These are phyloP conservation scores for Thysanoteuthis rhombus DNA, from an alignment of 2,888 invertebrate species.

Conservation along the genomic window DNA sequence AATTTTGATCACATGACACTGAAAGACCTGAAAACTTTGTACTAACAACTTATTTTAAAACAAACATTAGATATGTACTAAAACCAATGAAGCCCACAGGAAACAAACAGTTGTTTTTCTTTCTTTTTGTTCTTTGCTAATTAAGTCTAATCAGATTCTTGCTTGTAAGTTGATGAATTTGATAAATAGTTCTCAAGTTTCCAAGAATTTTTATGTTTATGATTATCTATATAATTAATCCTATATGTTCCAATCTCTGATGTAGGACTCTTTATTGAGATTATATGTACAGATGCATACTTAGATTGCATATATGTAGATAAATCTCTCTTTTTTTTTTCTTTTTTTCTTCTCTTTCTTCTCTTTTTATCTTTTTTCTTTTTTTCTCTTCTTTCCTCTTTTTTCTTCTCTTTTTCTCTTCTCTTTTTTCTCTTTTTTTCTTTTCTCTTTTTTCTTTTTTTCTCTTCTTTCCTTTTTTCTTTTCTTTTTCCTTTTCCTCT, in stretches of 20 bases:
- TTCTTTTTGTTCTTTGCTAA: neutral
- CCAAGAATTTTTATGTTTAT: neutral
- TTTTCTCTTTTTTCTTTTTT: too few species aligned
- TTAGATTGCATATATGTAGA: neutral
- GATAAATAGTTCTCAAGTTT: neutral
- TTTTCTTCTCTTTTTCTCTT: too few species aligned
- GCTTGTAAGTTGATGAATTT: neutral
- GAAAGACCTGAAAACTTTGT: neutral
- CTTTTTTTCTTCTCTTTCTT: too few species aligned
- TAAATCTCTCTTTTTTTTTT: neutral
- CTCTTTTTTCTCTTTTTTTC: too few species aligned
- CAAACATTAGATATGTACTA: neutral
- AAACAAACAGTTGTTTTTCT: neutral
- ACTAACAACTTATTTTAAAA: neutral
- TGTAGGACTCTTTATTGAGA: neutral
- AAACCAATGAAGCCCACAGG: too few species aligned
- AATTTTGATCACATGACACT: neutral
- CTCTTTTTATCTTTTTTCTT: too few species aligned
- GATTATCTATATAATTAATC: too few species aligned
- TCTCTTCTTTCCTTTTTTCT: too few species aligned
- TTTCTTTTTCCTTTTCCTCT: too few species aligned
- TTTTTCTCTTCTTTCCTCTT: too few species aligned
- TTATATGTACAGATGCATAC: neutral
- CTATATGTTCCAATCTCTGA: neutral
- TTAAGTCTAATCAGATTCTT: neutral